These are phyloP conservation scores for Luehdorfia chinensis DNA, from an alignment of 1,140 invertebrate genomes.

Conservation along the genomic window DNA sequence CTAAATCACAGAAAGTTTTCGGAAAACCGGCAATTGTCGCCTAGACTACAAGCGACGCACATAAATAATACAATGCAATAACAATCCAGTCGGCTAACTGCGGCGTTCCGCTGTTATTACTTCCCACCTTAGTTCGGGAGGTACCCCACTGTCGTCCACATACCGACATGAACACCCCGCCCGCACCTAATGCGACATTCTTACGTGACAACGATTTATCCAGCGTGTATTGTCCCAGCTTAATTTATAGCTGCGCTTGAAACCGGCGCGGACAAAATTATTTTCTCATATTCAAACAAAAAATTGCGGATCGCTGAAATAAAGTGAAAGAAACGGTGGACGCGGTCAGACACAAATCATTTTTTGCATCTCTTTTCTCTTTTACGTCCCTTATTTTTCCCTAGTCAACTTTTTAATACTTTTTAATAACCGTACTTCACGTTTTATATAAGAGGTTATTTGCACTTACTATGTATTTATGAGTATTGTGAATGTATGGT, in stretches of 20 bases:
- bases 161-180: conserved; percentile 11
- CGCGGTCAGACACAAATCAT: conserved; percentile 16
- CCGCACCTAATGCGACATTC: conserved; percentile 60
- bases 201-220: conserved; percentile 73
- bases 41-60: conserved; percentile 33
- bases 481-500: no score
- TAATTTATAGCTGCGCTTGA: conserved; percentile 59
- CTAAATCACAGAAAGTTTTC: conserved; percentile 12
- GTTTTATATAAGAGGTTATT: neutral
- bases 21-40: conserved; percentile 35
- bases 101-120: conserved; percentile 63
- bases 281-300: conserved; percentile 28
- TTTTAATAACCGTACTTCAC: conserved; percentile 6
- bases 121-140: conserved; percentile 26
- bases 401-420: conserved; percentile 5
- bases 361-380: conserved; percentile 10
- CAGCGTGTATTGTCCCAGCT: conserved; percentile 57
- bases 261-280: conserved; percentile 42
- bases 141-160: conserved; percentile 16
- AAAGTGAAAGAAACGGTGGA: conserved; percentile 10
- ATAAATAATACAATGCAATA: conserved; percentile 70
- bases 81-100: conserved; percentile 41
- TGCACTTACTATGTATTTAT: no score
- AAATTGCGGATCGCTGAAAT: conserved; percentile 12
- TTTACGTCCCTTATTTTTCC: neutral